phyloP scores from a whole-genome alignment of 2,888 invertebrate species.

The Serrognathus titanus region DNA sequence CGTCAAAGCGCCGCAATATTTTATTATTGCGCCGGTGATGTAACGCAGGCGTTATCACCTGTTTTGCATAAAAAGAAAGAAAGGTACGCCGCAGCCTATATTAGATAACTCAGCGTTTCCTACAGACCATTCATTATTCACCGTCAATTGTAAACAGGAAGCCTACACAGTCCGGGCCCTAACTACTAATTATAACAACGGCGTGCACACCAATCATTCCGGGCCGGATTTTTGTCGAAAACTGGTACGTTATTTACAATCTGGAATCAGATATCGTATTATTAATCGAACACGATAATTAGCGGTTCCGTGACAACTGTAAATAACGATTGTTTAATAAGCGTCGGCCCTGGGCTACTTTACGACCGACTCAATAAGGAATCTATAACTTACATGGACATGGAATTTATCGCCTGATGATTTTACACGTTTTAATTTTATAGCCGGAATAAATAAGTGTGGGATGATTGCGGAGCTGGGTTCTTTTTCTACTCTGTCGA shows the following conservation, averaged over 20 bases:
- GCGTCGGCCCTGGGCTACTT: slow-evolving; percentile 23
- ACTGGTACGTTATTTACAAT: slow-evolving; percentile 16
- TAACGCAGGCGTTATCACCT: not conserved
- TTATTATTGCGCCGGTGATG: not conserved
- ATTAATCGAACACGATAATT: slow-evolving; percentile 46
- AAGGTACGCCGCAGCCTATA: not conserved
- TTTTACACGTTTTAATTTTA: slow-evolving; percentile 2
- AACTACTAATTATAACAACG: not conserved
- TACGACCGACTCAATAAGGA: slow-evolving; percentile 13
- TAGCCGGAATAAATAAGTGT: not conserved
- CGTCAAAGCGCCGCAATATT: not conserved
- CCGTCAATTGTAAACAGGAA: not conserved
- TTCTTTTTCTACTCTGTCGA: too few species aligned
- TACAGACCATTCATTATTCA: not conserved
- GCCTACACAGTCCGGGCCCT: not conserved
- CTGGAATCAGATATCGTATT: slow-evolving; percentile 9
- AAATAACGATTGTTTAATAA: slow-evolving; percentile 40
- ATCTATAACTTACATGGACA: not conserved
- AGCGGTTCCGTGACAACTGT: slow-evolving; percentile 39
- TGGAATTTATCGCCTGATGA: not conserved
- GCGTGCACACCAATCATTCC: not conserved
- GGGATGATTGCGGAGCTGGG: not conserved
- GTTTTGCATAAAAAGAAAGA: not conserved
- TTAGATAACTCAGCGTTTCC: slow-evolving; percentile 2
- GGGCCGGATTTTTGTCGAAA: not conserved